These are phyloP conservation scores for Drosophila infuscata DNA, from an alignment of 2,888 invertebrate species.

Conservation along the genomic window DNA sequence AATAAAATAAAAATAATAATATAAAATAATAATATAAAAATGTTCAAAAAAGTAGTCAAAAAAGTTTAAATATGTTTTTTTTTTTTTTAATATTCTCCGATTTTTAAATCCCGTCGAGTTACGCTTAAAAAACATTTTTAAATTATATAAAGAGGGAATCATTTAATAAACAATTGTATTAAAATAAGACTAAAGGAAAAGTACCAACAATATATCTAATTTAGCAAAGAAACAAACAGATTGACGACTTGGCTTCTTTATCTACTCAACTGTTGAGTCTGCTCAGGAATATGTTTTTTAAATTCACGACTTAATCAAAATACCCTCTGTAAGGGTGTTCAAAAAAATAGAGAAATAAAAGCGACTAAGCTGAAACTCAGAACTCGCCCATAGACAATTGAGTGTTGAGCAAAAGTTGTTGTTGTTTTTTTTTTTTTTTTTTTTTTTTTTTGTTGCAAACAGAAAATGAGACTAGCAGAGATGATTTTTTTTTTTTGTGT, in stretches of 20 bases:
- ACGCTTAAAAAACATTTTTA: no score
- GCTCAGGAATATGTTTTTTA: background rate
- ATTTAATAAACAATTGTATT: background rate
- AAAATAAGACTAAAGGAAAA: background rate
- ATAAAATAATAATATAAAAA: no score
- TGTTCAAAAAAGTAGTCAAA: background rate
- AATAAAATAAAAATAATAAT: no score
- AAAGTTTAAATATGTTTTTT: background rate
- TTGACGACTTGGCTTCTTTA: background rate
- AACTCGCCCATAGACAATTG: conserved; percentile 20
- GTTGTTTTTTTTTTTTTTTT: background rate
- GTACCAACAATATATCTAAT: background rate
- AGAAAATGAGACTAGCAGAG: background rate
- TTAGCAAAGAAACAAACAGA: background rate
- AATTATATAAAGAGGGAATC: no score
- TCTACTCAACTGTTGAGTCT: background rate
- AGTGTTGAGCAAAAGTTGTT: background rate
- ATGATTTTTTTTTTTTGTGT: background rate
- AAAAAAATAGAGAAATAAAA: background rate
- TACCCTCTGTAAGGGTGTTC: background rate
- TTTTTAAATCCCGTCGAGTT: no score
- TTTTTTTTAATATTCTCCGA: no score
- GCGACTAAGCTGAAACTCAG: conserved; percentile 7
- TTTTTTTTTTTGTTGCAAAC: background rate
- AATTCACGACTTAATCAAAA: no score